These are phyloP conservation scores for Lithosia quadra DNA, from an alignment of 2,888 invertebrate species.

Conservation along the genomic window DNA sequence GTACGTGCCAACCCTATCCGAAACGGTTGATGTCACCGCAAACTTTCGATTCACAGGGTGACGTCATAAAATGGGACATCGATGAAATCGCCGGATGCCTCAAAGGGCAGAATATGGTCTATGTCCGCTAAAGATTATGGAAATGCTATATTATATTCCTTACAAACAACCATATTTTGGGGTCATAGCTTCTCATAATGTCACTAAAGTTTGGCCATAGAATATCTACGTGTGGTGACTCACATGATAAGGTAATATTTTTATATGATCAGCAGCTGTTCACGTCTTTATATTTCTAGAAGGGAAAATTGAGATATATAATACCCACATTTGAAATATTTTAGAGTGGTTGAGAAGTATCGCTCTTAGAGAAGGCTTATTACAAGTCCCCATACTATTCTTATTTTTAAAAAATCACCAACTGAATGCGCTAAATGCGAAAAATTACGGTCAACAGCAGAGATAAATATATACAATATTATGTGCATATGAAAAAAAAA, in stretches of 20 bases:
- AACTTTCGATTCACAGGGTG: slow-evolving; percentile 24
- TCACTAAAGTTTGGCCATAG: background rate
- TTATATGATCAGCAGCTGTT: too few relatives aligned
- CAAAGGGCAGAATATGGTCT: background rate
- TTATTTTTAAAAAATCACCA: too few relatives aligned
- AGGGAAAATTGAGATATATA: background rate
- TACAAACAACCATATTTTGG: background rate
- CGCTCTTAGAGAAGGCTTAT: too few relatives aligned
- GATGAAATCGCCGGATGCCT: background rate
- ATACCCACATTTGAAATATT: background rate
- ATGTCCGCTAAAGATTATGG: slow-evolving; percentile 17
- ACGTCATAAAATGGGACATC: slow-evolving; percentile 27
- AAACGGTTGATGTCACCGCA: slow-evolving; percentile 29
- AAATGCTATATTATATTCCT: slow-evolving; percentile 21
- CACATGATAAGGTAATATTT: too few relatives aligned
- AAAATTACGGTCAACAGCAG: too few relatives aligned
- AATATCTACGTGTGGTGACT: background rate
- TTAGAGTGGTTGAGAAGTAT: too few relatives aligned
- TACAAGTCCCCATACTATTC: too few relatives aligned
- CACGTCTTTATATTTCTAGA: too few relatives aligned
- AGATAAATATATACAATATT: too few relatives aligned
- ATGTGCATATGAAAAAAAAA: too few relatives aligned
- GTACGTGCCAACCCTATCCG: slow-evolving; percentile 7
- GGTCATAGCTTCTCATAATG: slow-evolving; percentile 7
- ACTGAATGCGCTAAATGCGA: too few relatives aligned